Percentiles rank a stretch among this genome's conserved stretches.
These are phyloP conservation scores for Gorsachius magnificus DNA, from an alignment of 2,797 vertebrate species.

Conservation along the genomic window DNA sequence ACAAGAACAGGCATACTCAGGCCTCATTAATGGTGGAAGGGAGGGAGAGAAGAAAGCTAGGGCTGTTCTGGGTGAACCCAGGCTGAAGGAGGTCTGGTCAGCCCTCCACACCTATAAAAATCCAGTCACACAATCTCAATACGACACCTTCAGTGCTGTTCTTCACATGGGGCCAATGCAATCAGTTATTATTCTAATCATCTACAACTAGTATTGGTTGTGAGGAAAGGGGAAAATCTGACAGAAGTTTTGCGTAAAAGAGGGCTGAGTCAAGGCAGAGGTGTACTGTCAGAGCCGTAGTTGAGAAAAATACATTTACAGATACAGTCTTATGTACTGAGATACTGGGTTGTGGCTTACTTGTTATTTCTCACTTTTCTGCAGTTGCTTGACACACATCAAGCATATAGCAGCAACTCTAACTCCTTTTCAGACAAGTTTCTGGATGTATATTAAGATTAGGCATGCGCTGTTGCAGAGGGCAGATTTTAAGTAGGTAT, in stretches of 20 bases:
- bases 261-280: neutral
- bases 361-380: neutral
- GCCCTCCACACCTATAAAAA: neutral
- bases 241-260: neutral
- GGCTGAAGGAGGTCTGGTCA: neutral
- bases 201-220: neutral
- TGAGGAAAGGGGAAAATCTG: neutral
- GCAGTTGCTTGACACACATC: neutral
- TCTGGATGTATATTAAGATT: neutral
- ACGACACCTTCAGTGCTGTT: neutral
- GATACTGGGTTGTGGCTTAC: neutral
- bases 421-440: neutral
- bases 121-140: neutral
- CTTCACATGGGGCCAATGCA: neutral
- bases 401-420: neutral
- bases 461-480: neutral
- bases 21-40: neutral
- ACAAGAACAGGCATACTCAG: neutral
- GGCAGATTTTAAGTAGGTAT: neutral
- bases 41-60: neutral
- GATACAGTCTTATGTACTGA: neutral
- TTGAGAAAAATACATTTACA: neutral
- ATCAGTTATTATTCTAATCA: neutral
- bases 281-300: neutral
- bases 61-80: neutral